Conservation (phyloP, 2,113 vertebrate species). For the Propithecus coquereli region DNA sequence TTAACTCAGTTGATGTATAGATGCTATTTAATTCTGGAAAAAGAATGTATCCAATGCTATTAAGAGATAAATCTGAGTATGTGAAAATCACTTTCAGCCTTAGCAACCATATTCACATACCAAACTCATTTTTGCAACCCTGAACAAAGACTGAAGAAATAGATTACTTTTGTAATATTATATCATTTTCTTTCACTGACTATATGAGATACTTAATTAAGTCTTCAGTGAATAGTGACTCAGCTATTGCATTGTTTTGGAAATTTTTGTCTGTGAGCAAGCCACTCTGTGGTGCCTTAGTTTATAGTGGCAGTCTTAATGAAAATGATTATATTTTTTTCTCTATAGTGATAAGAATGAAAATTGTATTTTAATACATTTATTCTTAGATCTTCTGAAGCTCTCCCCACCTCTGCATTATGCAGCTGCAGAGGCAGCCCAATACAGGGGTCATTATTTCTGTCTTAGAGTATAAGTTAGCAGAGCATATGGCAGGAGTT, state of each 20-base stretch:
- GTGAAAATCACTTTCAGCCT: conserved; percentile 37
- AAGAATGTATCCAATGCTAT: background rate
- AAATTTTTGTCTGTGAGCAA: conserved; percentile 27
- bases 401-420: background rate
- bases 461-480: conserved; percentile 7
- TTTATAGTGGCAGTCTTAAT: conserved; percentile 37
- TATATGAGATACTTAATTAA: conserved; percentile 37
- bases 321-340: conserved; percentile 27
- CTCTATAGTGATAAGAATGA: background rate
- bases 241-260: conserved; percentile 4
- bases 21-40: conserved; percentile 20
- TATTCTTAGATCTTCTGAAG: background rate
- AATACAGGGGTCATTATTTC: background rate
- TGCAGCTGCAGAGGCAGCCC: background rate
- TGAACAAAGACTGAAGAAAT: conserved; percentile 16
- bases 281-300: background rate
- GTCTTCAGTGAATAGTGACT: conserved; percentile 37
- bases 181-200: conserved; percentile 21
- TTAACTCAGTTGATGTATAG: background rate
- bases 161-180: conserved; percentile 27
- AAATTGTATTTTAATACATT: conserved; percentile 30
- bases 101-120: background rate
- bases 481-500: background rate
- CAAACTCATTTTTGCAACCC: conserved; percentile 21
- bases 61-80: conserved; percentile 42